Evolutionary conservation across 2,113 vertebrate genomes (phyloP).

Genomic region (Herpailurus yagouaroundi): DNA sequence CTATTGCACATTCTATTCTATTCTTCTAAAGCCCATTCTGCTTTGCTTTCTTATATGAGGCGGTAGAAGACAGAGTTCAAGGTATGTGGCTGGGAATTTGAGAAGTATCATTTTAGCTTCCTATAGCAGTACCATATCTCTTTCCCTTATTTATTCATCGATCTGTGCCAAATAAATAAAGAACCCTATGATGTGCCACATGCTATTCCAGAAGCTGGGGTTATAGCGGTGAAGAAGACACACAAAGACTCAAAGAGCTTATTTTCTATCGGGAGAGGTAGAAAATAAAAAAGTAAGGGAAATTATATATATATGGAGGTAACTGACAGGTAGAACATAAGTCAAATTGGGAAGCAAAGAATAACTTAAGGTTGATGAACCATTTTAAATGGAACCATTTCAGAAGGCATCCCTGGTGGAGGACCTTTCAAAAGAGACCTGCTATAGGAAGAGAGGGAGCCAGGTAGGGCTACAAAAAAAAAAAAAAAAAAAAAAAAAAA

Average conservation of each 20-base stretch:
- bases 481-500: not conserved
- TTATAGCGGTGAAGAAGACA: not conserved
- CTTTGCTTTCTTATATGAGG: not conserved
- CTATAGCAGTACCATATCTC: accelerated
- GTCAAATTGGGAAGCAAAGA: not conserved
- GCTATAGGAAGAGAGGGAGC: not conserved
- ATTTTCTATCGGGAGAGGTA: not conserved
- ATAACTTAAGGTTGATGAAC: not conserved
- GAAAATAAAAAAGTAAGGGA: not conserved
- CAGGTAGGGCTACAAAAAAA: not conserved
- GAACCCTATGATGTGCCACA: not conserved
- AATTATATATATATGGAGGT: not conserved
- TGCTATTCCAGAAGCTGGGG: not conserved
- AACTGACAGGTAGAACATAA: not conserved
- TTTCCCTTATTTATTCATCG: not conserved
- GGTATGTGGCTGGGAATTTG: not conserved
- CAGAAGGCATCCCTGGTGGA: not conserved
- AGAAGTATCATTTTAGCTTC: not conserved
- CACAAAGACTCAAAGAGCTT: not conserved
- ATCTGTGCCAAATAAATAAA: not conserved
- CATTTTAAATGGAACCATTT: not conserved
- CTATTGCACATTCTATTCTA: no score
- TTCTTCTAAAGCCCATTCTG: not conserved
- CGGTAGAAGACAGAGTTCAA: not conserved
- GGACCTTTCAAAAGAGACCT: not conserved